Evolutionary conservation across 2,113 vertebrate genomes (phyloP).

Genomic region (Circaetus gallicus): DNA sequence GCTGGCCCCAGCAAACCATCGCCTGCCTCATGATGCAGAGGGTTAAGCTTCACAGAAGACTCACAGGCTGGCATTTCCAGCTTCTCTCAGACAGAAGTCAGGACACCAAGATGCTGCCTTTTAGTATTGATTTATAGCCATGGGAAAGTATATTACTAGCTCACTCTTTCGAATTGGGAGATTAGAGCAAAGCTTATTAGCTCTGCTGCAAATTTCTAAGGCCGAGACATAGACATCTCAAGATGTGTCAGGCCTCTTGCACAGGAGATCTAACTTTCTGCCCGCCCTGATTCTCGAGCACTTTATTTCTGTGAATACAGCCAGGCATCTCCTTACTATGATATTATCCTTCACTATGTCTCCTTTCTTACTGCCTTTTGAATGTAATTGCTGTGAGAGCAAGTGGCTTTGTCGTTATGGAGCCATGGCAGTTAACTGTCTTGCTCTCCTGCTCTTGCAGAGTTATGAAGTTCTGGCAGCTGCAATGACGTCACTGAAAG

Average conservation of each 20-base stretch:
- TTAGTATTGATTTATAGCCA: not conserved
- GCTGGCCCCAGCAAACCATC: not conserved
- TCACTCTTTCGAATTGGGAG: not conserved
- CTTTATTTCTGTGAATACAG: not conserved
- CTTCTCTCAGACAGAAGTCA: not conserved
- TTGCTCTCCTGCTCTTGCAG: slow-evolving; percentile 61
- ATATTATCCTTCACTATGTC: not conserved
- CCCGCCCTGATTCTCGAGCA: not conserved
- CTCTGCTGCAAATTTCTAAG: not conserved
- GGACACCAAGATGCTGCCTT: not conserved
- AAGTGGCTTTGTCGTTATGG: not conserved
- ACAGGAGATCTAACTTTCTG: not conserved
- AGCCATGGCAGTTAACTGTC: not conserved
- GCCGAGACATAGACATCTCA: not conserved
- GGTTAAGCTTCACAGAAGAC: not conserved
- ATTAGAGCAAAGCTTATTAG: not conserved
- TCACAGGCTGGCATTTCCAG: not conserved
- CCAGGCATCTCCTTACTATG: not conserved
- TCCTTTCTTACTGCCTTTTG: not conserved
- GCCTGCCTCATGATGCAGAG: not conserved
- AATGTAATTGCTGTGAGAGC: not conserved
- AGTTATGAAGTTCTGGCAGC: slow-evolving; percentile 87
- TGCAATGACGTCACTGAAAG: slow-evolving; percentile 84
- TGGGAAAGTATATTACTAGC: not conserved
- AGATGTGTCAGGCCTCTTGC: not conserved